phyloP scores from a whole-genome alignment of 2,888 invertebrate genomes.

The Vesta saturnalis region DNA sequence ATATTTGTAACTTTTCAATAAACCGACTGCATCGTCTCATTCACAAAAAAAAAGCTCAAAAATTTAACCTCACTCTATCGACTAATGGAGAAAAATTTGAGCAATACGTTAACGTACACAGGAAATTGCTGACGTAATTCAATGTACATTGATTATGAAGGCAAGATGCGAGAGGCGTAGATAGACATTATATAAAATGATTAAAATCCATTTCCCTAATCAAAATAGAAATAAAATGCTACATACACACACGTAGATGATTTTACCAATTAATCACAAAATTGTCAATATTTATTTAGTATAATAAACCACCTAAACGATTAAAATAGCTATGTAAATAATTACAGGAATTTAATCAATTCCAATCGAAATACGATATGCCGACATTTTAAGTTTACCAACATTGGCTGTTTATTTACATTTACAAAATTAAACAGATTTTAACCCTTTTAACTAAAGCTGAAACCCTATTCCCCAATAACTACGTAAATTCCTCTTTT shows the following conservation, averaged over 20 bases:
- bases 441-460: not conserved
- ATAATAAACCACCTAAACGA: not conserved
- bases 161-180: slow-evolving; percentile 29
- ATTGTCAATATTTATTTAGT: not conserved
- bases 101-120: slow-evolving; percentile 27
- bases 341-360: slow-evolving; percentile 7
- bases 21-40: not conserved
- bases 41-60: not conserved
- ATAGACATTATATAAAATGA: slow-evolving; percentile 21
- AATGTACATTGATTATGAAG: slow-evolving; percentile 35
- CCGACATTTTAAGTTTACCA: too few relatives aligned
- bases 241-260: not conserved
- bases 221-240: slow-evolving; percentile 25
- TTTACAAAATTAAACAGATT: not conserved
- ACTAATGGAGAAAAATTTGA: slow-evolving; percentile 21
- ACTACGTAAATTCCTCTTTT: too few relatives aligned
- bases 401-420: not conserved
- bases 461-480: not conserved
- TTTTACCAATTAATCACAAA: slow-evolving; percentile 1
- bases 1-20: not conserved
- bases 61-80: not conserved
- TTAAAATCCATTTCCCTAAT: slow-evolving; percentile 33
- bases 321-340: not conserved
- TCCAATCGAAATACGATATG: not conserved
- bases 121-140: slow-evolving; percentile 36